Conservation (phyloP, 1,140 invertebrate species). For the Drosophila lowei region DNA sequence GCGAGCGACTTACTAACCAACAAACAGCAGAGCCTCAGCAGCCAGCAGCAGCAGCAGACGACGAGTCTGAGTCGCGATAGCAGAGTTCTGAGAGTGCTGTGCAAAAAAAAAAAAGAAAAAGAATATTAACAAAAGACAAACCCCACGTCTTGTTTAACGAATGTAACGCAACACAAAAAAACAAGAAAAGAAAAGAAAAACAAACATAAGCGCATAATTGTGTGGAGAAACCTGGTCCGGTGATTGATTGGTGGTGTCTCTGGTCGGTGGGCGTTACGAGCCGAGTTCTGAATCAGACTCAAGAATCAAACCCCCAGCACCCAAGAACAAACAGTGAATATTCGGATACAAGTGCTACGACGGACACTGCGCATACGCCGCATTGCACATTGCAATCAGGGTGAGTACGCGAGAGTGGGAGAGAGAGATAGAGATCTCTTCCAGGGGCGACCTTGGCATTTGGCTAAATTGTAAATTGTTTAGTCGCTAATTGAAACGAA, state of each 20-base stretch:
- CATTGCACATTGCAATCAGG: slow-evolving; percentile 25
- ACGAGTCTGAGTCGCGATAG: slow-evolving; percentile 53
- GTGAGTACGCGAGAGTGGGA: too few relatives aligned
- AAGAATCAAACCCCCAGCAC: slow-evolving; percentile 31
- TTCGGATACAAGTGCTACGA: not conserved
- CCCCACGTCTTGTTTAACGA: slow-evolving; percentile 1
- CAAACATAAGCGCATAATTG: slow-evolving; percentile 24
- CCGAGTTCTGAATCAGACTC: slow-evolving; percentile 31
- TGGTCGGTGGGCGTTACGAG: slow-evolving; percentile 50
- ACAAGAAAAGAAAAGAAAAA: slow-evolving; percentile 3
- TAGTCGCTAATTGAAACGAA: slow-evolving; percentile 74
- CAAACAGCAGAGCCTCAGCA: slow-evolving; percentile 61
- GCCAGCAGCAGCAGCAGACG: slow-evolving; percentile 2
- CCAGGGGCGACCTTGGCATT: slow-evolving; percentile 66
- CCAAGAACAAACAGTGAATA: slow-evolving; percentile 36
- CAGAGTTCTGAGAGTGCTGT: slow-evolving; percentile 70
- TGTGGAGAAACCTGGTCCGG: slow-evolving; percentile 40
- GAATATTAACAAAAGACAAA: slow-evolving; percentile 25
- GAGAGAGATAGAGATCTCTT: too few relatives aligned
- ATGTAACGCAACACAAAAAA: slow-evolving; percentile 6
- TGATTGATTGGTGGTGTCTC: slow-evolving; percentile 47
- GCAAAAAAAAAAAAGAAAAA: slow-evolving; percentile 48
- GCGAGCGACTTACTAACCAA: slow-evolving; percentile 60
- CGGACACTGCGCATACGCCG: slow-evolving; percentile 47
- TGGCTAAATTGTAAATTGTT: slow-evolving; percentile 50